Evolutionary conservation across 2,797 vertebrate species (phyloP), one percentile per base, ranked within the genome.

Genomic region (Phataginus tricuspis): DNA sequence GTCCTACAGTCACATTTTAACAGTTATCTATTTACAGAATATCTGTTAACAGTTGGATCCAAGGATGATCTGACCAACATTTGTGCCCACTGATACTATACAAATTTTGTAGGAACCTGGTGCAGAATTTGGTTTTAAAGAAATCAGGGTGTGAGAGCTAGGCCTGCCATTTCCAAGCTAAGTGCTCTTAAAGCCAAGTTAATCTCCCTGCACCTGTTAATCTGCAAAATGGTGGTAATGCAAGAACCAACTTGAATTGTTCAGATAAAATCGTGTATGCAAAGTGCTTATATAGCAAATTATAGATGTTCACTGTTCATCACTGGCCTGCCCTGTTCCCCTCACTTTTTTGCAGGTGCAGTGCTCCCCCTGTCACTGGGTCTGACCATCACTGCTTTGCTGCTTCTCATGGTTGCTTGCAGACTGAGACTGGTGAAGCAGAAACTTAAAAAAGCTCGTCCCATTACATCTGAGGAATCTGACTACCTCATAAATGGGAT

Each of bases 401-500:
- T 99, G 96, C 98, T 99, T 84, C 98, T 99, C 97, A 99, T 99
- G 99, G 99, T 99, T 51, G 98, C 98, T 97, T 99, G 99, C 97
- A 99, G 99, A 66, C 99, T 99, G 27, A 99, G 98, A 91, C 98
- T 99, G 18, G 99, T 99, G 75, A 99, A 99, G 92, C 99, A 99
- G 98, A 99, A 99, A 97, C 98, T 99, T 88, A 99, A 99, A 98
- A 99, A 99, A 98, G 98, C 99, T 69, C 99, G 99, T 21, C 99
- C 99, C 80, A 99, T 99, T 95, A 99, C 99, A 83, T 99, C 99
- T 0, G 99, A 99, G 98, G 99, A 99, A 98, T 99, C 99, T 0
- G 99, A 99, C 98, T 99, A 99, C 99, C 99, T 99, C 98, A 99
- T 99, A 98, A 99, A 99, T 53, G 99, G 99, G 99, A 99, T 99